These are phyloP conservation scores for Donacobius atricapilla DNA, from an alignment of 2,113 vertebrate species.

Conservation along the genomic window DNA sequence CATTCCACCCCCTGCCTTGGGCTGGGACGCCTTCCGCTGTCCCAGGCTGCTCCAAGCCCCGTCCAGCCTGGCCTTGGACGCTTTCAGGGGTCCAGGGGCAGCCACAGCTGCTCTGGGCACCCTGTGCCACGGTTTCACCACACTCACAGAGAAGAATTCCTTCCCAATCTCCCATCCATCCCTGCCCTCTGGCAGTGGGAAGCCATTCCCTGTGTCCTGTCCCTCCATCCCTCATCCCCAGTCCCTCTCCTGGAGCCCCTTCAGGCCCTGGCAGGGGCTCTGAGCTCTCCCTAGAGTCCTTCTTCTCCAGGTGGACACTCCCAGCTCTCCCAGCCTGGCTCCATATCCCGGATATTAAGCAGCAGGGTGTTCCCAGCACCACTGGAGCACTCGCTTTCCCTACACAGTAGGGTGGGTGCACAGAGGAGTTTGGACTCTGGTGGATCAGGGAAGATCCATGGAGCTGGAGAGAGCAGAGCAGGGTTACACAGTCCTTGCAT, in stretches of 20 bases:
- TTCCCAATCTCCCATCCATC: not conserved
- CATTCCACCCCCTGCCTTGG: not conserved
- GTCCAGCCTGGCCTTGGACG: fast-evolving
- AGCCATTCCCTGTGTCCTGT: not conserved
- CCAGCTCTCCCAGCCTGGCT: not conserved
- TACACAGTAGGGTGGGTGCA: fast-evolving
- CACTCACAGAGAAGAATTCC: fast-evolving
- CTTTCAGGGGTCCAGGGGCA: not conserved
- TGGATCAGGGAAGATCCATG: not conserved
- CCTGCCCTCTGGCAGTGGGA: not conserved
- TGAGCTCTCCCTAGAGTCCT: not conserved
- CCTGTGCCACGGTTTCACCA: fast-evolving
- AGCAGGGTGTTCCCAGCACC: not conserved
- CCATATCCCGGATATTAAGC: fast-evolving
- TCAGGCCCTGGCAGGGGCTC: not conserved
- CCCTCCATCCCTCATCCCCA: not conserved
- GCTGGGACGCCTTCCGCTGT: fast-evolving
- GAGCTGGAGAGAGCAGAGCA: not conserved
- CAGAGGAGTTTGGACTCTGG: fast-evolving
- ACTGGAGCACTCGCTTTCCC: fast-evolving
- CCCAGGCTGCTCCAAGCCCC: fast-evolving
- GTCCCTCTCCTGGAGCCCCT: not conserved
- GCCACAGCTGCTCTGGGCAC: not conserved
- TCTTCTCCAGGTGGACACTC: fast-evolving
- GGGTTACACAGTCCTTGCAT: not conserved